Evolutionary conservation across 2,797 vertebrate species (phyloP), one percentile per base, ranked within the genome.

Genomic region (Buphagus erythrorhynchus): DNA sequence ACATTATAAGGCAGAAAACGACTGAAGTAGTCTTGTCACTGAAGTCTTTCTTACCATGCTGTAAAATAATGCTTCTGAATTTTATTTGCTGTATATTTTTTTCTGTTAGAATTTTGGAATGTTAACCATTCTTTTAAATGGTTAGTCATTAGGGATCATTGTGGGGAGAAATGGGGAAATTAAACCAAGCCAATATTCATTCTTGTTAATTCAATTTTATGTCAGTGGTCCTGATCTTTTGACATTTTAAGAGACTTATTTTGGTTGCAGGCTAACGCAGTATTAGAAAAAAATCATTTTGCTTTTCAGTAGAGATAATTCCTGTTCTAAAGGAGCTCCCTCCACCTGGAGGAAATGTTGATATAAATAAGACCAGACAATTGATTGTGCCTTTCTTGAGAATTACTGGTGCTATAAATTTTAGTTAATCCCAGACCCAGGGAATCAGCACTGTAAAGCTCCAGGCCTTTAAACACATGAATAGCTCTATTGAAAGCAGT

Each of bases 381-480:
- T 51, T 79, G 63, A 91, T 78, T 79, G 57, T 88, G 40, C 79
- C 82, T 95, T 94, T 90, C 88, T 94, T 82, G 43, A 82, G 86
- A 86, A 78, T 96, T 84, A 95, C 59, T 88, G 48, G 13, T 77
- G 77, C 75, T 91, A 77, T 92, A 95, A 88, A 96, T 93, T 95
- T 76, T 66, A 78, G 81, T 48, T 89, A 94, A 95, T 88, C 86
- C 33, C 19, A 73, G 48, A 66, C 20, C n/a, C 16, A 59, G 49
- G 55, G 67, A 92, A 82, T 82, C 68, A 57, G 48, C 14, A 12
- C 54, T 71, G 36, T 79, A 63, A 82, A 94, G 67, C 73, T 94
- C 43, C 55, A 72, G 67, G 80, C 57, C 76, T 90, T 95, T 90
- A 95, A 93, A 93, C 83, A 85, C 86, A 42, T 59, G 55, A 93